Percentiles rank a stretch among this genome's conserved stretches.
These are phyloP conservation scores for Cardiocondyla obscurior DNA, from an alignment of 1,140 invertebrate species.

Conservation along the genomic window DNA sequence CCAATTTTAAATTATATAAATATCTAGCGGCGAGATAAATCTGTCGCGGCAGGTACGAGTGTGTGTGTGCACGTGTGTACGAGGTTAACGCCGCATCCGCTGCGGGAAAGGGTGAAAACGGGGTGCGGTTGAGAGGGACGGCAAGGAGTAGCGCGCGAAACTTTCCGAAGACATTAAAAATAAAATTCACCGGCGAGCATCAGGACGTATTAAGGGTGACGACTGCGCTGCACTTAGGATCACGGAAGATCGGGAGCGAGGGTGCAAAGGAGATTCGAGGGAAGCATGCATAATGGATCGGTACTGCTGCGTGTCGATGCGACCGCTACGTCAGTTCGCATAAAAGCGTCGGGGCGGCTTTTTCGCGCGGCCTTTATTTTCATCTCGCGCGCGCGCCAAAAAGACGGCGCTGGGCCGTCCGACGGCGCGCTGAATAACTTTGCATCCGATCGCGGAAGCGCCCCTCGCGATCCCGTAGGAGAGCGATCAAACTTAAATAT, in stretches of 20 bases:
- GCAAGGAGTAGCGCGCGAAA: not conserved
- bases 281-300: conserved; percentile 69
- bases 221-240: conserved; percentile 42
- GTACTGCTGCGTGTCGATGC: conserved; percentile 68
- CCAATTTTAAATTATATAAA: not conserved
- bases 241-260: conserved; percentile 19
- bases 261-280: conserved; percentile 65
- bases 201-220: conserved; percentile 44
- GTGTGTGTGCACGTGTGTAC: too few relatives aligned
- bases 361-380: conserved; percentile 40
- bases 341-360: conserved; percentile 69
- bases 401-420: conserved; percentile 46
- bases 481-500: conserved; percentile 25
- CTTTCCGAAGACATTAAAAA: conserved; percentile 21
- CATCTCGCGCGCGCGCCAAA: conserved; percentile 48
- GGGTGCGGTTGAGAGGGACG: not conserved
- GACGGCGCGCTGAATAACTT: conserved; percentile 62
- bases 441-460: conserved; percentile 53
- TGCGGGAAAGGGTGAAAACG: not conserved
- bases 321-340: conserved; percentile 62
- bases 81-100: not conserved
- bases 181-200: conserved; percentile 33
- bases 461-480: not conserved
- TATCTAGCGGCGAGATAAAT: not conserved
- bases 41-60: not conserved